Evolutionary conservation across 1,140 invertebrate genomes (phyloP).

Genomic region (Diorhabda sublineata): DNA sequence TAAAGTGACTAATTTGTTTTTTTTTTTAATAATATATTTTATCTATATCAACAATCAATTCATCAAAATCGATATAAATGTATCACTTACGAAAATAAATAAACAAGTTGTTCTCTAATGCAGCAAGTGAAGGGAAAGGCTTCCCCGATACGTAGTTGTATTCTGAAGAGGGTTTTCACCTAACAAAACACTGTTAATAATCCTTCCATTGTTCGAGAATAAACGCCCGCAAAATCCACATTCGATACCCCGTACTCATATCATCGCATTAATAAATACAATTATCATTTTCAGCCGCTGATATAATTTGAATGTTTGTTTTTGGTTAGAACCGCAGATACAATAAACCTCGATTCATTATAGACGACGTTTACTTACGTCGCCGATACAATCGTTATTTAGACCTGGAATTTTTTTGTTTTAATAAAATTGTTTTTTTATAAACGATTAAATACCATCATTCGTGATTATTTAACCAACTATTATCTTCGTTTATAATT

Average conservation of each 20-base stretch:
- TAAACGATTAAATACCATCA: too few species aligned
- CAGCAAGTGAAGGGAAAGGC: not conserved
- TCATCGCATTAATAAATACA: constrained; percentile 41
- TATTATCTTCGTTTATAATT: too few species aligned
- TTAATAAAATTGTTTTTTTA: too few species aligned
- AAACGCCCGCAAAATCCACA: constrained; percentile 31
- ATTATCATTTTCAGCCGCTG: constrained; percentile 28
- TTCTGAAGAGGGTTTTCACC: constrained; percentile 3
- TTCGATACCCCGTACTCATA: constrained; percentile 35
- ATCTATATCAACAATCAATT: too few species aligned
- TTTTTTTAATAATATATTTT: too few species aligned
- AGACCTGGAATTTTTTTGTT: too few species aligned
- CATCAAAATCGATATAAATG: too few species aligned
- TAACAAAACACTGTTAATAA: constrained; percentile 40
- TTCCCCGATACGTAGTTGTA: not conserved
- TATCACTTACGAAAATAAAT: constrained; percentile 8
- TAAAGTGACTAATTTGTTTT: too few species aligned
- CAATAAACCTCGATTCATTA: not conserved
- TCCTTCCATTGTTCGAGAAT: constrained; percentile 32
- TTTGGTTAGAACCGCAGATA: constrained; percentile 27
- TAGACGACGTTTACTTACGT: not conserved
- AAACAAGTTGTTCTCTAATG: not conserved
- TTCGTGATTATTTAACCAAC: too few species aligned
- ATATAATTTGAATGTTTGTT: constrained; percentile 39
- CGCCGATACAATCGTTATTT: not conserved